Evolutionary conservation across 2,888 invertebrate genomes (phyloP), one percentile per base, ranked within the genome.

Genomic region (Perizoma affinitatum): DNA sequence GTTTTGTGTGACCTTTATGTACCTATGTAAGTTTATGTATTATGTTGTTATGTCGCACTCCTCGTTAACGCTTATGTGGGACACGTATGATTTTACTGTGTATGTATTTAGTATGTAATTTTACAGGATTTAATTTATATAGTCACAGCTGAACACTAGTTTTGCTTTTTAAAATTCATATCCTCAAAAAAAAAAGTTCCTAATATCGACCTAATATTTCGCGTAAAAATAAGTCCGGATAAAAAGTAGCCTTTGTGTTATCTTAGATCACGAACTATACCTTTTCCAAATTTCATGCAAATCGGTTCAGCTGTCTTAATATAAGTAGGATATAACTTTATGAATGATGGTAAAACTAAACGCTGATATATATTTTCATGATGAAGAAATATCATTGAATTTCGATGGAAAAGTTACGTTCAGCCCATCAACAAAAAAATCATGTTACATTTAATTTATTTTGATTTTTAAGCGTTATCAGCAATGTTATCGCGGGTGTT

Each of bases 401-500:
- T 22, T 22, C 22, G 22, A 22, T 22, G 22, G 22, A 22, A 22
- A 22, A 22, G 22, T 22, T 22, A 22, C 22, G 22, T 22, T 22
- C 22, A 22, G 22, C 22, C 22, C 22, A 22, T 22, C 3, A 22
- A 22, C 22, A 22, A 22, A 22, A 22, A 22, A 2, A 2, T 3
- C 22, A 22, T 22, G 22, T 22, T 2, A 22, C 22, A 22, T 2
- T 22, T 22, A 22, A 22, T 22, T 22, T 38, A n/a, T 45, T 45
- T 40, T 67, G 58, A 57, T 44, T 70, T 52, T 77, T 0, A 83
- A 78, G 95, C 96, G 5, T 92, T 99, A 22, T 97, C 97, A 5
- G 96, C 96, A 45, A 97, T 97, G 97, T 92, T 99, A 66, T 98
- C 98, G 58, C 94, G 97, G 63, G 94, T 99, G 5, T 99, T 99